Evolutionary conservation across 2,888 invertebrate genomes (phyloP), one percentile per base, ranked within the genome.

Genomic region (Drosophila buzzatii): DNA sequence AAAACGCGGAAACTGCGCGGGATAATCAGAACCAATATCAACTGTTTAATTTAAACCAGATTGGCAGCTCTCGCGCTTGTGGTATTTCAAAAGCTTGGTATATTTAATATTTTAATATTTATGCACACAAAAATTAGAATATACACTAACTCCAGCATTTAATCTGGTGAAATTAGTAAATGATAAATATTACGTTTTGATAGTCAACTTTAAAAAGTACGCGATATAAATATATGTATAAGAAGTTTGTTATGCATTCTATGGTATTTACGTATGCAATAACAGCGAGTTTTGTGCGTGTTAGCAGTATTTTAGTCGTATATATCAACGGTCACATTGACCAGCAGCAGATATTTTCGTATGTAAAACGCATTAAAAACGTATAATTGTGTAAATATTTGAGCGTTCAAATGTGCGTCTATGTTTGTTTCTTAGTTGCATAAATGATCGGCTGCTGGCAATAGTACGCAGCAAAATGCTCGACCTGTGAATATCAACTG

Each of bases 291-390:
- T 0, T 33, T 44, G 6, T 20, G 12, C 20, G 12, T 10, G 23
- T 6, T 10, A 10, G 14, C 18, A 44, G 70, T 37, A 70, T 73
- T 77, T 57, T 20, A 42, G 31, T 47, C 18, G 23, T 66, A 33
- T 8, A 9, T n/a, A 23, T 14, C 27, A 61, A n/a, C 66, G 77
- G 77, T 78, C 77, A 77, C 70, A 74, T 64, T 59, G 65, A 53
- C 60, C 67, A 78, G 58, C 75, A 78, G 79, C 77, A 78, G 55
- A 78, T 78, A 78, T 78, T 78, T 82, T 82, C 75, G 70, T 74
- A 79, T 66, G 71, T 86, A 84, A 85, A 85, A 85, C 85, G 85
- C 85, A 85, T 82, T 79, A 85, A 81, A 81, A 74, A 58, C 68
- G 60, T 59, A 60, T 52, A 68, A 62, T 64, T 79, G 80, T 76